A percentile compares a stretch with the other conserved stretches of the same genome.
Evolutionary conservation across 2,888 invertebrate species (phyloP).

Genomic region (Oscheius myriophilus): DNA sequence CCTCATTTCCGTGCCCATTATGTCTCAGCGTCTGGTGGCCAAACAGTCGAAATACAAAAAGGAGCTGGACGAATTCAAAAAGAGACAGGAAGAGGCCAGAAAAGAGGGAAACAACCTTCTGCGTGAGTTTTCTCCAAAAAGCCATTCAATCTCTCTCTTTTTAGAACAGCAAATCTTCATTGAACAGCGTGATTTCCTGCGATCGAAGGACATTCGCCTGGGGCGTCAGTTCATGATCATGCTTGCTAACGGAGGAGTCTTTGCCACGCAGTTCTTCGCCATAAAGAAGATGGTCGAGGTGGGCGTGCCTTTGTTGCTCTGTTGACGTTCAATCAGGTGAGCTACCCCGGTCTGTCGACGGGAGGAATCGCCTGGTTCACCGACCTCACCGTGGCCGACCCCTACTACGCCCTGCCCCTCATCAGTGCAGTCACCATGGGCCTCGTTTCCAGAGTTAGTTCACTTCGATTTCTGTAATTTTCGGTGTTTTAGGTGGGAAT

Average conservation of each 20-base stretch:
- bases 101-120: conserved; percentile 63
- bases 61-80: conserved; percentile 83
- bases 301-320: conserved; percentile 1
- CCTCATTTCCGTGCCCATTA: conserved; percentile 86
- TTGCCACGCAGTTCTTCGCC: conserved; percentile 89
- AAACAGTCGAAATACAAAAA: conserved; percentile 86
- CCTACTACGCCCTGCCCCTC: conserved; percentile 85
- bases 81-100: conserved; percentile 87
- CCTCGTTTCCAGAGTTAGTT: conserved; percentile 80
- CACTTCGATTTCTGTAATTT: not conserved
- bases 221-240: conserved; percentile 64
- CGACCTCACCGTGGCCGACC: conserved; percentile 90
- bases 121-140: conserved; percentile 35
- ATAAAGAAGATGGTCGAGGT: conserved; percentile 87
- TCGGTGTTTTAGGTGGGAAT: conserved; percentile 54
- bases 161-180: conserved; percentile 60
- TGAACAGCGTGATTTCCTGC: conserved; percentile 63
- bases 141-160: not conserved
- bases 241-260: conserved; percentile 80
- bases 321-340: conserved; percentile 71
- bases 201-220: conserved; percentile 57
- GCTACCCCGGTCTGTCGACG: conserved; percentile 86
- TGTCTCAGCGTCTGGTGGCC: conserved; percentile 79
- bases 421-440: conserved; percentile 85
- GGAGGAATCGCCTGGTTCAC: conserved; percentile 93